Evolutionary conservation across 2,797 vertebrate genomes (phyloP), one percentile per base, ranked within the genome.

Genomic region (Hippocampus kuda): DNA sequence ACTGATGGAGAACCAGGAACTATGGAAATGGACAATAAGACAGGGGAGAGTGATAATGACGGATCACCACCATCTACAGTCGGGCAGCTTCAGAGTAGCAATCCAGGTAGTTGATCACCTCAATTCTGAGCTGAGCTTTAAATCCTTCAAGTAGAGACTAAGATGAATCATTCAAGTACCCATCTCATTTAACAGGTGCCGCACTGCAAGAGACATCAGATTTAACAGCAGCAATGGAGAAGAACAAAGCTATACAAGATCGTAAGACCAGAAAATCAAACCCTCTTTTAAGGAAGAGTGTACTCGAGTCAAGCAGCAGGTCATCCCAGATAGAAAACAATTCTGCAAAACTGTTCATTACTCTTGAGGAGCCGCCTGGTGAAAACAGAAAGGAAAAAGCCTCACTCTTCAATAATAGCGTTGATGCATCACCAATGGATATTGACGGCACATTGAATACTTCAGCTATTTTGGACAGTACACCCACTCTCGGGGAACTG

Each of bases 1-100:
- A 77, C 81, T 76, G 94, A 94, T 77, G 91, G 83, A 67, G 92
- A 89, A 54, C 59, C 75, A 27, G 83, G 26, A 10, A 85, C 86
- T 62, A 89, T 73, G 61, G 89, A 84, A 81, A 83, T 78, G 69
- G 75, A 83, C 88, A 89, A 76, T 69, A 83, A 68, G 85, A 83
- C 84, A 65, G 87, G 83, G 81, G 91, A 89, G 83, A 91, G 68
- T 69, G 85, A 89, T 79, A 76, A 78, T 67, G 60, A 88, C 66
- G 86, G 79, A 77, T 75, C 86, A 78, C 72, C 86, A 77, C 72
- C 77, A 64, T 65, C 79, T 75, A 1, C 68, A n/a, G 88, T 86
- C 81, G 88, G 67, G 73, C 86, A 86, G 65, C 81, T 91, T 85
- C 90, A 88, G 74, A 85, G 77, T 59, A 87, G 46, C 20, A 16